Conservation (phyloP, 2,113 vertebrate species). For the Silurus glanis region DNA sequence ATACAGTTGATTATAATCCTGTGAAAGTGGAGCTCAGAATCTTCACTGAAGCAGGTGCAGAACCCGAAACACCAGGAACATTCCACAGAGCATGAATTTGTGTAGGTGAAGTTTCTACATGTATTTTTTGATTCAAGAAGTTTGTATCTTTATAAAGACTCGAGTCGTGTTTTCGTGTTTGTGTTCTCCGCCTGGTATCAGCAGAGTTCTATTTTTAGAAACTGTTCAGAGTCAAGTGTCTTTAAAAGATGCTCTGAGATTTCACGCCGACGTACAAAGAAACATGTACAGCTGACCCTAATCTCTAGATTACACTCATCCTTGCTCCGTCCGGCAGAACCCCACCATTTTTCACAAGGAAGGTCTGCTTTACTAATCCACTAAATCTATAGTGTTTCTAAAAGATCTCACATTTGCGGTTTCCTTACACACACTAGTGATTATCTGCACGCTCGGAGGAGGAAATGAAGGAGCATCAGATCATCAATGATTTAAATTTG, state of each 20-base stretch:
- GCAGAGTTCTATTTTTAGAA: neutral
- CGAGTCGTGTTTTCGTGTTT: no score
- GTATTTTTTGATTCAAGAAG: neutral
- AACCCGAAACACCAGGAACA: no score
- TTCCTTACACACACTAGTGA: no score
- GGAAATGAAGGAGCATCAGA: no score
- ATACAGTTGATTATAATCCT: no score
- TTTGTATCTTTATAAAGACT: neutral
- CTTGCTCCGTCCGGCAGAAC: neutral
- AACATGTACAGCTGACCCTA: slow-evolving; percentile 6
- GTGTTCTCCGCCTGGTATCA: neutral
- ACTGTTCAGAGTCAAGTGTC: neutral
- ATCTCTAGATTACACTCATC: slow-evolving; percentile 6
- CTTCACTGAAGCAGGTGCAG: no score
- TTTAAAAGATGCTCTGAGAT: slow-evolving; percentile 10
- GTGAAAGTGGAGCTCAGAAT: no score
- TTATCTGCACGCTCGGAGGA: no score
- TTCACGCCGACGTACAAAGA: neutral
- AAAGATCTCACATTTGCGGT: no score
- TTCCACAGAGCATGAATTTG: no score
- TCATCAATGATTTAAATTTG: no score
- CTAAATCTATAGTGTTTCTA: neutral
- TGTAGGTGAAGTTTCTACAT: neutral
- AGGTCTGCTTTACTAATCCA: neutral
- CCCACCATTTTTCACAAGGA: neutral